Conservation (phyloP, 2,797 vertebrate genomes). For the Typhlichthys subterraneus region DNA sequence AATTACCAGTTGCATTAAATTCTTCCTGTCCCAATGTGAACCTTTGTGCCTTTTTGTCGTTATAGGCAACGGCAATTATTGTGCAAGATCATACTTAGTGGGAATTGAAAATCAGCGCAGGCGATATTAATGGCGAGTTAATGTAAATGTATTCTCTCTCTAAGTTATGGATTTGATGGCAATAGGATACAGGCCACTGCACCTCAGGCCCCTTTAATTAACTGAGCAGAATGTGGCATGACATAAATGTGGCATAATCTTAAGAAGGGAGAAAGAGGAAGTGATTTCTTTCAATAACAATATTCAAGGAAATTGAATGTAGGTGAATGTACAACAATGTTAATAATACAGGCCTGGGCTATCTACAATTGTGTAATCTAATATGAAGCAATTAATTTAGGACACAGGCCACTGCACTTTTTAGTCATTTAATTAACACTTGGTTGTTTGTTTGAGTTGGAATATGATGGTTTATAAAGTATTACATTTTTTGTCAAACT, state of each 20-base stretch:
- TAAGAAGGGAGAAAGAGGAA: slow-evolving; percentile 53
- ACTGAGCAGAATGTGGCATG: slow-evolving; percentile 78
- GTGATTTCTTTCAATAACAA: slow-evolving; percentile 75
- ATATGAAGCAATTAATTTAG: slow-evolving; percentile 87
- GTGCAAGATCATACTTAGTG: slow-evolving; percentile 72
- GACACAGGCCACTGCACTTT: slow-evolving; percentile 85
- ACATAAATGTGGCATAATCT: slow-evolving; percentile 76
- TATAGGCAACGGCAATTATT: slow-evolving; percentile 69
- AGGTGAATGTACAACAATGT: slow-evolving; percentile 84
- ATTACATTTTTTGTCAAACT: slow-evolving; percentile 57
- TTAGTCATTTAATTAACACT: slow-evolving; percentile 83
- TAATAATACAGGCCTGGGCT: slow-evolving; percentile 77
- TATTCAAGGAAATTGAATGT: slow-evolving; percentile 85
- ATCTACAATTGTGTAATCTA: slow-evolving; percentile 82
- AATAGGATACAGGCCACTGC: slow-evolving; percentile 83
- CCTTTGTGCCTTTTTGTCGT: slow-evolving; percentile 65
- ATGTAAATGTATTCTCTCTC: slow-evolving; percentile 75
- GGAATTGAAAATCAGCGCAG: slow-evolving; percentile 73
- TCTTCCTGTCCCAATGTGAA: slow-evolving; percentile 64
- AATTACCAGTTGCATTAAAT: slow-evolving; percentile 89
- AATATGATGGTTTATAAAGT: no score
- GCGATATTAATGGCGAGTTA: slow-evolving; percentile 76
- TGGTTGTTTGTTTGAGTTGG: slow-evolving; percentile 65
- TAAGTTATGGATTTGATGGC: slow-evolving; percentile 81
- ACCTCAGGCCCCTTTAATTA: slow-evolving; percentile 82